Percentiles rank a stretch among this genome's conserved stretches.
Evolutionary conservation across 2,888 invertebrate species (phyloP).

Genomic region (Caenorhabditis imperialis): DNA sequence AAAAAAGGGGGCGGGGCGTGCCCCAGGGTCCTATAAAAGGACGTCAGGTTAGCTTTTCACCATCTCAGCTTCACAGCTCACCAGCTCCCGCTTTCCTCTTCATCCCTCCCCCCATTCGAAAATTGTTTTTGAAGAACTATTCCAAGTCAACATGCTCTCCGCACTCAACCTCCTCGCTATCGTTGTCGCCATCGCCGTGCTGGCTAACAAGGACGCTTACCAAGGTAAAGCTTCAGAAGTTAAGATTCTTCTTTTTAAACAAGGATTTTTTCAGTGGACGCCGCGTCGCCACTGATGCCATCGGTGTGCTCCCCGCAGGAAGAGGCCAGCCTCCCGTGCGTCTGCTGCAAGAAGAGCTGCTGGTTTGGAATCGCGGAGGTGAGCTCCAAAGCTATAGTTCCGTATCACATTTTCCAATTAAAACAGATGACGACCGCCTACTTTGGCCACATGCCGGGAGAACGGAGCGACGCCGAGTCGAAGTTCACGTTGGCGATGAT

Average conservation of each 20-base stretch:
- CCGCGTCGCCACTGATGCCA: constrained; percentile 25
- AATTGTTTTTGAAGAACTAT: too few relatives aligned
- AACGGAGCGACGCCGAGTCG: constrained; percentile 25
- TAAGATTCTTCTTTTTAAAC: too few relatives aligned
- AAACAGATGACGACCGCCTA: constrained; percentile 47
- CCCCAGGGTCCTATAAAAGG: too few relatives aligned
- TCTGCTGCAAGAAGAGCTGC: constrained; percentile 40
- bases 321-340: constrained; percentile 22
- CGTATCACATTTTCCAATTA: too few relatives aligned
- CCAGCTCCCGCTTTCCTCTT: background rate
- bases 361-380: constrained; percentile 40
- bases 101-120: constrained; percentile 3
- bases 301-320: constrained; percentile 24
- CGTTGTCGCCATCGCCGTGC: background rate
- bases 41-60: too few relatives aligned
- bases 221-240: too few relatives aligned
- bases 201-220: background rate
- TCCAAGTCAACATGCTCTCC: background rate
- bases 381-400: background rate
- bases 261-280: constrained; percentile 16
- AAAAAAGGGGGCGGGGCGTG: too few relatives aligned
- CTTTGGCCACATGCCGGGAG: constrained; percentile 49
- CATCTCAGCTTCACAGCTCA: background rate
- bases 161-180: constrained; percentile 6
- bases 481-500: constrained; percentile 45